A percentile compares a stretch with the other conserved stretches of the same genome.
Evolutionary conservation across 2,888 invertebrate genomes (phyloP).

Genomic region (Oligia strigilis): DNA sequence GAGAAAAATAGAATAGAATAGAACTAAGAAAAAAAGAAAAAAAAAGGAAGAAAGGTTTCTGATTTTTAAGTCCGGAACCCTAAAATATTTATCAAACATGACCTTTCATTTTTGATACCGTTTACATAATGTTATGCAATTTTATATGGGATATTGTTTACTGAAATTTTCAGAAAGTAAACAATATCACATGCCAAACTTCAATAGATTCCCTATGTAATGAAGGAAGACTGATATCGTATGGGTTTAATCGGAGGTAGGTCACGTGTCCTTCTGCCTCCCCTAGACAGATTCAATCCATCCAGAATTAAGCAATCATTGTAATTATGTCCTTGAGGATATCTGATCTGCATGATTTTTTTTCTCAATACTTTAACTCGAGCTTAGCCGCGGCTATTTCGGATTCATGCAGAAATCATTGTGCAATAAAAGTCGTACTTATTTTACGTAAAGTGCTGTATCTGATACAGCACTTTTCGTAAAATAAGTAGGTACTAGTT

Average conservation of each 20-base stretch:
- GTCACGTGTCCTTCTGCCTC: neutral
- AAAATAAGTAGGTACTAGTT: no score
- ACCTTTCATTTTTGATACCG: neutral
- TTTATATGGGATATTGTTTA: neutral
- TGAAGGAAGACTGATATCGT: neutral
- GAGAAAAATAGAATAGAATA: no score
- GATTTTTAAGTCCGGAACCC: neutral
- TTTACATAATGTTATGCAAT: neutral
- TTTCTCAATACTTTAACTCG: no score
- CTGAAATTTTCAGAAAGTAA: neutral
- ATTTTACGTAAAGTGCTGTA: neutral
- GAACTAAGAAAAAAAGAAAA: neutral
- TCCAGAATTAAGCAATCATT: neutral
- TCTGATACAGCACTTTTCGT: neutral
- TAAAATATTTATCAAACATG: slow-evolving; percentile 4
- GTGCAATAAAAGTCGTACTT: no score
- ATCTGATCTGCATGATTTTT: neutral
- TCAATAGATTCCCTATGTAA: neutral
- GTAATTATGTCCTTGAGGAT: neutral
- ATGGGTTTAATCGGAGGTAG: neutral
- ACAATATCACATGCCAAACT: neutral
- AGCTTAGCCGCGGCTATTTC: no score
- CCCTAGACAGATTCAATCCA: neutral
- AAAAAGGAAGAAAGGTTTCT: neutral
- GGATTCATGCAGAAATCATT: no score